Base-by-base conservation (phyloP, 1,140 invertebrate genomes). In the Thaumatotibia leucotreta region DNA sequence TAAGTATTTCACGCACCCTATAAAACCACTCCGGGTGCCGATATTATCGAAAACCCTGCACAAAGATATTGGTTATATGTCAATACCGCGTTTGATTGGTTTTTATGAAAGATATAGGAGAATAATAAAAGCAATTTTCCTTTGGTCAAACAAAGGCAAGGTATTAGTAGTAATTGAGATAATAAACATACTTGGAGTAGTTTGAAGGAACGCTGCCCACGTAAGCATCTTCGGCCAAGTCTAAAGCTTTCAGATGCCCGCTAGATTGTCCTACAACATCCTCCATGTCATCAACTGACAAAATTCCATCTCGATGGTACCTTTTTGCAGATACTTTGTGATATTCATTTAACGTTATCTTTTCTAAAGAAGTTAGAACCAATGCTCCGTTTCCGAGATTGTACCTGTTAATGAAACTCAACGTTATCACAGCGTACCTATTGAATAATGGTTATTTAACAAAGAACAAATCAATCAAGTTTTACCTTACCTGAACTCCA, bases 311-410 rank as follows among this genome's bases (percentile, higher is more conserved):
- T 54, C 95, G 93, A 72, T 97, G 95, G 82, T 97, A 97, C 39
- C 97, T 92, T 77, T 97, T 97, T 3, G 96, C 96, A 0, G 95
- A 94, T 10, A 97, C 94, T 70, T 93, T 94, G 82, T 98, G 96
- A 79, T 94, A 96, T 69, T 94, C 93, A 58, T 96, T 95, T 75
- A 96, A 91, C 5, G 93, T 92, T 1, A 98, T 93, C 75, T 93
- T 94, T 74, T 97, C 94, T 0, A 94, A 83, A 1, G 96, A 97
- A 17, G 93, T 93, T 20, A 98, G 91, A 14, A 96, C 86, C 32
- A 97, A 95, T 1, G 95, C 93, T 11, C 97, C 97, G 82, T 96
- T 96, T 14, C 97, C 97, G 20, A 98, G 92, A 90, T 98, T 97
- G 89, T 97, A 98, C 73, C 95, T 90, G 65, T 20, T 45, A 32